Base-by-base conservation (phyloP, 2,113 vertebrate species). In the Embiotoca jacksoni region DNA sequence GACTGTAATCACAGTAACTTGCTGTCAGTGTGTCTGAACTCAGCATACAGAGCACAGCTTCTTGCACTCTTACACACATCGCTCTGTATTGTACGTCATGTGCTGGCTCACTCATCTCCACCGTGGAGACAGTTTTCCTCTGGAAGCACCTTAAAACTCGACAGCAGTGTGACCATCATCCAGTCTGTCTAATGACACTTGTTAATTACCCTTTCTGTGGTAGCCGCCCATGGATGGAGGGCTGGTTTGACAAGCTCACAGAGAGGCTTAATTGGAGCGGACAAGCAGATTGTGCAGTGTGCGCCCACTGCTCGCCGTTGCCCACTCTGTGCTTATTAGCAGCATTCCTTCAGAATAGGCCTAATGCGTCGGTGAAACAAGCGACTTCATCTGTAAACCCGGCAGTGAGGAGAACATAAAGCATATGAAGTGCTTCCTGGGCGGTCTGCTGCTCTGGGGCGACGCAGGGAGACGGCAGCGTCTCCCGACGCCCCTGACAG, bases 201-300 rank as follows among this genome's bases (percentile, higher is more conserved):
- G 77, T 79, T 83, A 88, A 89, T 89, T 70, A 84, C 60, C 70
- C 68, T 58, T 82, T 47, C 73, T 84, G 68, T 52, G 50, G 14
- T 41, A 36, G 58, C 76, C 8, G 72, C 84, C 76, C n/a, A 55
- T 30, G 31, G 86, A 61, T 75, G 52, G 14, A 31, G 39, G 23
- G 67, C 62, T 69, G 57, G 56, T 75, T 62, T 75, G 82, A 80
- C 57, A 15, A 72, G 80, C 41, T 76, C 53, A 70, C 72, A 72
- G 63, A 69, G 46, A 72, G 32, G 39, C 70, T 80, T 87, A 78
- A 92, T 88, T 84, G 72, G 84, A 87, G 31, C 47, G 78, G 84
- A 84, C 86, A 83, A 62, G 86, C 61, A 53, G 69, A 75, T 72
- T 36, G 66, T 72, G 61, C 77, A 39, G 52, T 80, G 58, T 53